phyloP scores from a whole-genome alignment of 1,140 invertebrate species.

The Hermetia illucens region DNA sequence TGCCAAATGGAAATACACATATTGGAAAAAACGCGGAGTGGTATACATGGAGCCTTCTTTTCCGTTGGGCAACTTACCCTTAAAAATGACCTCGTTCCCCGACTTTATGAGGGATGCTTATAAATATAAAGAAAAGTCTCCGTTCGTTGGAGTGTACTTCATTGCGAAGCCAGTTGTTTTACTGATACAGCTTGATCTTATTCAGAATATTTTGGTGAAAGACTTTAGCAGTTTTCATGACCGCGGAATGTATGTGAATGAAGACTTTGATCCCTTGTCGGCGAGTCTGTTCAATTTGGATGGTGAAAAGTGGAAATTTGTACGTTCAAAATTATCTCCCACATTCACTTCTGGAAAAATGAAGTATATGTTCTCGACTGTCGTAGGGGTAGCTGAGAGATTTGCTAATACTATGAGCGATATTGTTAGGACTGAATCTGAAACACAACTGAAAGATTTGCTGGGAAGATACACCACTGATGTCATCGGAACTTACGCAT shows the following conservation, averaged over 20 bases:
- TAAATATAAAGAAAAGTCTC: neutral
- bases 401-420: slow-evolving; percentile 9
- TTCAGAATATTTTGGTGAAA: slow-evolving; percentile 33
- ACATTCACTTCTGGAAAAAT: slow-evolving; percentile 34
- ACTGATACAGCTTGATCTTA: slow-evolving; percentile 3
- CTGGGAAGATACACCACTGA: too few species aligned
- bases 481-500: too few species aligned
- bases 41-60: slow-evolving; percentile 27
- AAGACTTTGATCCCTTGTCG: slow-evolving; percentile 28
- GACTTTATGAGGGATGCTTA: too few species aligned
- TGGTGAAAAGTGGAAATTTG: slow-evolving; percentile 35
- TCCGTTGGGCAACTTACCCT: slow-evolving; percentile 26
- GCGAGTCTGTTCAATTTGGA: slow-evolving; percentile 24
- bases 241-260: slow-evolving; percentile 18
- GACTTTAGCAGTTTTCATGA: slow-evolving; percentile 26
- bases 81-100: too few species aligned
- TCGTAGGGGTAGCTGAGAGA: slow-evolving; percentile 20
- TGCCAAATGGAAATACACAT: slow-evolving; percentile 29
- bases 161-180: neutral
- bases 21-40: slow-evolving; percentile 30
- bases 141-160: slow-evolving; percentile 1
- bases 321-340: slow-evolving; percentile 37
- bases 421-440: too few species aligned
- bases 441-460: too few species aligned
- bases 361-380: slow-evolving; percentile 31